Conservation (phyloP, 2,797 vertebrate species). For the Megalops cyprinoides region DNA sequence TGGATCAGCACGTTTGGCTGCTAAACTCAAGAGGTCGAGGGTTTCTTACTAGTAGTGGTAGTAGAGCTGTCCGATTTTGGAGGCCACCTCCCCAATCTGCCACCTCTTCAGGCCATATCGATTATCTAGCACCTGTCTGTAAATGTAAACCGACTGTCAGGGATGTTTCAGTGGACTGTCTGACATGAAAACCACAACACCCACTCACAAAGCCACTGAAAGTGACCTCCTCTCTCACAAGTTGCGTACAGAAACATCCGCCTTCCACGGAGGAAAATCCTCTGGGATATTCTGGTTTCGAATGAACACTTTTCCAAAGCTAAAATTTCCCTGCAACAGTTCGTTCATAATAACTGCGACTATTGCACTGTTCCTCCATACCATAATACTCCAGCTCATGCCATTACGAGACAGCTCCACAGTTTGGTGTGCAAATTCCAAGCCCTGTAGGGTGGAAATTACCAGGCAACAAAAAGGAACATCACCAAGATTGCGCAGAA, state of each 20-base stretch:
- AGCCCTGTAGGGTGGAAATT: no score
- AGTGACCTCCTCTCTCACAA: conserved; percentile 8
- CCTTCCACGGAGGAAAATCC: background rate
- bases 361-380: no score
- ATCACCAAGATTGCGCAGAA: no score
- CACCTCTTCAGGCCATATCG: conserved; percentile 97
- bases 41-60: conserved; percentile 98
- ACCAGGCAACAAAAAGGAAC: no score
- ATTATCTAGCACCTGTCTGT: conserved; percentile 95
- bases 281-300: conserved; percentile 15
- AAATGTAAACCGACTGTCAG: conserved; percentile 42
- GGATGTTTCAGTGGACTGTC: background rate
- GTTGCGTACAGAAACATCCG: background rate
- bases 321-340: no score
- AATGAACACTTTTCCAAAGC: no score
- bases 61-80: conserved; percentile 98
- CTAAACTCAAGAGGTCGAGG: no score
- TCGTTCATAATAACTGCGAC: no score
- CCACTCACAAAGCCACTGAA: background rate
- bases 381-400: no score
- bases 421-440: no score
- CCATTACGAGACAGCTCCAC: no score
- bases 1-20: background rate
- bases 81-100: conserved; percentile 98
- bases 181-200: background rate